phyloP scores from a whole-genome alignment of 2,888 invertebrate genomes.

The Aleiodes alternator region DNA sequence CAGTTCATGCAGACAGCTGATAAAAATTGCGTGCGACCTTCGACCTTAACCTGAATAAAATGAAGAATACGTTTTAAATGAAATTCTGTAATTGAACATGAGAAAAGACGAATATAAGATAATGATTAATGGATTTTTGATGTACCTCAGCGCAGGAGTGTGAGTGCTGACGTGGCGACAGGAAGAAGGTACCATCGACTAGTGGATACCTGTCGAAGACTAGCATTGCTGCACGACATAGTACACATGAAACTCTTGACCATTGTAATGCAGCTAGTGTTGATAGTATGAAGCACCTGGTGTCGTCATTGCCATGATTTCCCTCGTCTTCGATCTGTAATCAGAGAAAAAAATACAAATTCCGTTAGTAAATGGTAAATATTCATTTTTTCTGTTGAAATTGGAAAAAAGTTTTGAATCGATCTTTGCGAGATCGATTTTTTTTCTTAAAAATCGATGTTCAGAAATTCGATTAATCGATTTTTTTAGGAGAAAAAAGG shows the following conservation, averaged over 20 bases:
- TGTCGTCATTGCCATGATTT: constrained; percentile 98
- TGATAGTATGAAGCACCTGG: constrained; percentile 95
- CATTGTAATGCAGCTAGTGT: constrained; percentile 94
- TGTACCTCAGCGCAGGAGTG: constrained; percentile 91
- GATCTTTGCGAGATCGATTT: no score
- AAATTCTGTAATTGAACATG: constrained; percentile 16
- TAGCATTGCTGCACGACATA: constrained; percentile 91
- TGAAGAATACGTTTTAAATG: constrained; percentile 4
- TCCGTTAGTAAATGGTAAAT: background rate
- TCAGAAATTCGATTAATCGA: no score
- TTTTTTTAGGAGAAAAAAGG: no score
- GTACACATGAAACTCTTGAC: constrained; percentile 89
- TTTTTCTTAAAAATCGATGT: no score
- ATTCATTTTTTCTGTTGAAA: no score
- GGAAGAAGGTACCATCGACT: constrained; percentile 98
- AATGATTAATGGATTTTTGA: constrained; percentile 25
- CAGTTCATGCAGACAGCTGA: constrained; percentile 97
- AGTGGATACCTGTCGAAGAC: constrained; percentile 98
- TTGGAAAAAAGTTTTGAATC: no score
- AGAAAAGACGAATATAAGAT: background rate
- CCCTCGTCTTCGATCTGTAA: constrained; percentile 98
- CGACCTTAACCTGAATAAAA: constrained; percentile 87
- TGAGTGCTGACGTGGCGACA: constrained; percentile 94
- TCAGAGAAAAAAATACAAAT: background rate
- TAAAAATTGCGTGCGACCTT: constrained; percentile 92